Conservation (phyloP, 2,113 vertebrate species). For the Tupaia chinensis region DNA sequence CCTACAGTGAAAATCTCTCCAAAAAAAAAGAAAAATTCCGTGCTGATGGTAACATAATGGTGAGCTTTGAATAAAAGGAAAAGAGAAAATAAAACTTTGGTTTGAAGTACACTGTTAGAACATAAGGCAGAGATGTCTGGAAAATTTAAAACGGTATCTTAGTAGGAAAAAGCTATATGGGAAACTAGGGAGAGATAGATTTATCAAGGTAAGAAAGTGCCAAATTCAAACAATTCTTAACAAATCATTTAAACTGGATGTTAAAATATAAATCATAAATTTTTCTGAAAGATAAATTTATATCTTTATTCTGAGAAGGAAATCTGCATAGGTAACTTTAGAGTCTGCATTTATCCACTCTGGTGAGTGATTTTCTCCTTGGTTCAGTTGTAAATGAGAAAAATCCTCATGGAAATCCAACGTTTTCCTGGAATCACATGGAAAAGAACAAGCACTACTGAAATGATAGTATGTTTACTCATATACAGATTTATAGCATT, state of each 20-base stretch:
- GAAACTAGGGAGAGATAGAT: background rate
- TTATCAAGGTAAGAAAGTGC: background rate
- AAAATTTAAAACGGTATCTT: slow-evolving; percentile 9
- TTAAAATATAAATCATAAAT: background rate
- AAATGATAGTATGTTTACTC: slow-evolving; percentile 20
- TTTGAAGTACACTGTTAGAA: background rate
- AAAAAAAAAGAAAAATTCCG: slow-evolving; percentile 6
- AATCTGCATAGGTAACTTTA: background rate
- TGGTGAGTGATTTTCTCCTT: background rate
- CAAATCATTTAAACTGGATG: slow-evolving; percentile 7
- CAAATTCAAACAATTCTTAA: background rate
- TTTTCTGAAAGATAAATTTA: background rate
- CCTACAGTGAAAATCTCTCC: no score
- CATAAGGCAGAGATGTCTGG: background rate
- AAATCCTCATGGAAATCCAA: slow-evolving; percentile 13
- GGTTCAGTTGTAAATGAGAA: slow-evolving; percentile 29
- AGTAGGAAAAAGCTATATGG: background rate
- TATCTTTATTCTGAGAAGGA: slow-evolving; percentile 20
- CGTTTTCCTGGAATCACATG: background rate
- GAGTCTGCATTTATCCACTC: background rate
- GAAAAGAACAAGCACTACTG: background rate
- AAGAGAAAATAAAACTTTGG: background rate
- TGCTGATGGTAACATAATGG: background rate
- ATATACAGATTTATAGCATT: background rate
- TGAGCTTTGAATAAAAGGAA: background rate